These are phyloP conservation scores for Eupithecia inturbata DNA, from an alignment of 2,888 invertebrate species.

Conservation along the genomic window DNA sequence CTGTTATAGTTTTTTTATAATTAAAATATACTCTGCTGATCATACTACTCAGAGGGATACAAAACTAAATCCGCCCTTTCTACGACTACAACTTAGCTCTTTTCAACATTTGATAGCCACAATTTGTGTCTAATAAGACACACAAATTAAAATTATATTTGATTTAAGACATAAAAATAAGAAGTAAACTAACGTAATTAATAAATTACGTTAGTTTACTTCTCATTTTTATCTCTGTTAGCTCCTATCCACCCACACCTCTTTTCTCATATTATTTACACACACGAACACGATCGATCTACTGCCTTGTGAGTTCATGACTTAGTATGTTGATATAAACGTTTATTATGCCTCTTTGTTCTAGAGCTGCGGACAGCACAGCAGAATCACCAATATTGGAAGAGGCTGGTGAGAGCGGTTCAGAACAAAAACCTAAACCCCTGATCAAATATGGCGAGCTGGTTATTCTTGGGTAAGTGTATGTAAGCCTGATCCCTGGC, in stretches of 20 bases:
- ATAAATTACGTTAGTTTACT: too few relatives aligned
- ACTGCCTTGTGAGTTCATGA: not conserved
- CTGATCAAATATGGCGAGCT: constrained; percentile 95
- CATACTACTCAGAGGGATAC: not conserved
- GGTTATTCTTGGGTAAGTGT: constrained; percentile 94
- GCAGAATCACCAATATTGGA: constrained; percentile 90
- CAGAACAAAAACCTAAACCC: constrained; percentile 90
- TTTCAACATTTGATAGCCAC: not conserved
- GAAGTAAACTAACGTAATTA: too few relatives aligned
- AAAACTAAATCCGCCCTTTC: not conserved
- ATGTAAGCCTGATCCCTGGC: not conserved
- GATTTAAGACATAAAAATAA: too few relatives aligned
- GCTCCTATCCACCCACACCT: too few relatives aligned
- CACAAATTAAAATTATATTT: too few relatives aligned
- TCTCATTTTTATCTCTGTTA: too few relatives aligned
- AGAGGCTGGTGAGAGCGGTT: constrained; percentile 89
- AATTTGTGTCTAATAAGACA: not conserved
- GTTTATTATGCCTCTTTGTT: constrained; percentile 51
- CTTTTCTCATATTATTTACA: not conserved
- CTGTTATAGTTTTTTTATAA: not conserved
- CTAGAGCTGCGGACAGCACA: constrained; percentile 81
- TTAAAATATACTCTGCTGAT: not conserved
- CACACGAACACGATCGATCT: not conserved
- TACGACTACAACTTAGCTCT: not conserved
- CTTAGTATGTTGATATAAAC: not conserved